phyloP scores from a whole-genome alignment of 1,140 invertebrate genomes.

The Limonius californicus region DNA sequence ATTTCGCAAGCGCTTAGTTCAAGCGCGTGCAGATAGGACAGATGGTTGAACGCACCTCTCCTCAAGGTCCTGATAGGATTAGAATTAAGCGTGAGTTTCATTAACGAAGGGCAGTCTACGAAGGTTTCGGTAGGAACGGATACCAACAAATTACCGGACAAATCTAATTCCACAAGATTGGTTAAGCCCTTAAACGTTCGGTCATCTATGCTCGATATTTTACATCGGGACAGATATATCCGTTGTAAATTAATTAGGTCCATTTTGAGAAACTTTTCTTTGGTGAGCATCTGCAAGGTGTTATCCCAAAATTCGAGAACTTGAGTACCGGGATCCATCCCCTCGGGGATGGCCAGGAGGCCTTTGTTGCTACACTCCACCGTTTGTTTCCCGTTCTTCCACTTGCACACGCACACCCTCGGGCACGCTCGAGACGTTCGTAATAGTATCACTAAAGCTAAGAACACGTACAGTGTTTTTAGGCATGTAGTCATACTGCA shows the following conservation, averaged over 20 bases:
- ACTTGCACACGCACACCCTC: slow-evolving; percentile 75
- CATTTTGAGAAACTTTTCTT: slow-evolving; percentile 72
- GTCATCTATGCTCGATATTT: slow-evolving; percentile 70
- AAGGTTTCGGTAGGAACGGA: slow-evolving; percentile 75
- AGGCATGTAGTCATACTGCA: slow-evolving; percentile 19
- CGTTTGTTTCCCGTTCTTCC: slow-evolving; percentile 87
- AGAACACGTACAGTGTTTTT: slow-evolving; percentile 18
- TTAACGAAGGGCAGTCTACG: slow-evolving; percentile 70
- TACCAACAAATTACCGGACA: slow-evolving; percentile 75
- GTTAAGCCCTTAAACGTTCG: slow-evolving; percentile 76
- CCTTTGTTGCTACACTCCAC: slow-evolving; percentile 78
- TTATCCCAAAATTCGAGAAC: slow-evolving; percentile 83
- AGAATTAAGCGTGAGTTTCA: slow-evolving; percentile 73
- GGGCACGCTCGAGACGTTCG: slow-evolving; percentile 60
- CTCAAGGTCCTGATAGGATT: slow-evolving; percentile 75
- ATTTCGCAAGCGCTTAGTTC: slow-evolving; percentile 80
- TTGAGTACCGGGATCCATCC: slow-evolving; percentile 83
- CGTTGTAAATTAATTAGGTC: slow-evolving; percentile 83
- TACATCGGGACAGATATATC: slow-evolving; percentile 74
- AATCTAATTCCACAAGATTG: slow-evolving; percentile 84
- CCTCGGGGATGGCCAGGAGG: slow-evolving; percentile 70
- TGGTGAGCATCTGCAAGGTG: slow-evolving; percentile 68
- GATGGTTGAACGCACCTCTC: slow-evolving; percentile 69
- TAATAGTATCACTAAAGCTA: slow-evolving; percentile 19
- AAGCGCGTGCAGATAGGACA: slow-evolving; percentile 71